Base-by-base conservation (phyloP, 2,797 vertebrate genomes). In the Thalassophryne amazonica region DNA sequence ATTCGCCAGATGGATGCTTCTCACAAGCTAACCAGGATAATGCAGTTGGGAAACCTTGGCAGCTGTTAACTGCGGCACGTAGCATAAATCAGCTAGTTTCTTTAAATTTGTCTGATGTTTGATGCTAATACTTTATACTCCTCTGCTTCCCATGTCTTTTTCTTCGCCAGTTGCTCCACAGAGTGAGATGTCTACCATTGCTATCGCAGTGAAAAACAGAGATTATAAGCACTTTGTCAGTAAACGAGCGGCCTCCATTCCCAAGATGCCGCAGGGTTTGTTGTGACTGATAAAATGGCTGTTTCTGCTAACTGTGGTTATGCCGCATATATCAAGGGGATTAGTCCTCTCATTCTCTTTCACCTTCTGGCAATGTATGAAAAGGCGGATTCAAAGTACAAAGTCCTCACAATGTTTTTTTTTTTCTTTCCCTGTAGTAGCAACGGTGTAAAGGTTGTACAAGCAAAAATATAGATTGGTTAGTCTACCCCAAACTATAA, bases 151-250 rank as follows among this genome's bases (percentile, higher is more conserved):
- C 23, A 15, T 35, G 43, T 49, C 51, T 18, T 36, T 30, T 30
- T 33, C 35, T 31, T 24, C 48, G 45, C 50, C 12, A 11, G 33
- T 57, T 35, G 17, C 19, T 70, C 53, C 65, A 69, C 6, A 45
- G 34, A 58, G 76, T 59, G 3, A 40, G 33, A 17, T 18, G 8
- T 29, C 34, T 37, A 55, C 58, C 45, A 42, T 27, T 54, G 40
- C 64, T 25, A 54, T 74, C 55, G 45, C n/a, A 10, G 49, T 82
- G 58, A 83, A 66, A 83, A 76, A 80, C 78, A 18, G 60, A 73
- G 73, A 81, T 84, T 69, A 81, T 54, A 12, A 4, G 56, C 58
- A 59, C 39, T 83, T 77, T 80, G 82, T 79, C 70, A 65, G 32
- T 1, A 27, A 77, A 51, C 27, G 52, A 59, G 35, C 22, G 60